Conservation (phyloP, 2,113 vertebrate genomes). For the Myiopsitta monachus region DNA sequence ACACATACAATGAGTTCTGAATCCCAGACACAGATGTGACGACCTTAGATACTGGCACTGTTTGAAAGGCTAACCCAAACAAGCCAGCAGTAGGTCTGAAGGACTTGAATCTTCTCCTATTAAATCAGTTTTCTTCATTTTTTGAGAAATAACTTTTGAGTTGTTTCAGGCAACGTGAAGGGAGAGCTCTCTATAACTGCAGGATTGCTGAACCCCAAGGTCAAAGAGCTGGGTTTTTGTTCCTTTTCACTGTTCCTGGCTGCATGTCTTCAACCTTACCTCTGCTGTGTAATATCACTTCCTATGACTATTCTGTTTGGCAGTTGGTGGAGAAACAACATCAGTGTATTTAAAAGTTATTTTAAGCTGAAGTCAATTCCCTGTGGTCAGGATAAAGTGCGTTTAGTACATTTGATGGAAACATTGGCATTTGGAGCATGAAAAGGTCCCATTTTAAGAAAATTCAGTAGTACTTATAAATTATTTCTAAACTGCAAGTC, state of each 20-base stretch:
- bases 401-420: neutral
- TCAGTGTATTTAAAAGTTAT: conserved; percentile 10
- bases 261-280: neutral
- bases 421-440: neutral
- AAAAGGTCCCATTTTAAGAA: conserved; percentile 13
- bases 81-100: neutral
- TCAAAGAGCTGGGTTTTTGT: neutral
- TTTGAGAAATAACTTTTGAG: neutral
- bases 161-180: neutral
- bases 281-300: neutral
- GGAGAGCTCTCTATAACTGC: neutral
- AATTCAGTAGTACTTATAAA: conserved; percentile 36
- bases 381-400: neutral
- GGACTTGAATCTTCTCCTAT: neutral
- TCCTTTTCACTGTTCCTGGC: neutral
- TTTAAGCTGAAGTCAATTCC: conserved; percentile 39
- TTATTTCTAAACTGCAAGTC: conserved; percentile 24
- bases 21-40: neutral
- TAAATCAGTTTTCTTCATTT: neutral
- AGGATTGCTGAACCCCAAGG: neutral
- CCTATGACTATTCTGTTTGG: neutral
- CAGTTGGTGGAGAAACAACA: neutral
- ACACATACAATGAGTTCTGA: neutral
- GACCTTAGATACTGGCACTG: neutral
- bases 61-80: neutral